Evolutionary conservation across 2,797 vertebrate genomes (phyloP), one percentile per base, ranked within the genome.

Genomic region (Trachurus trachurus): DNA sequence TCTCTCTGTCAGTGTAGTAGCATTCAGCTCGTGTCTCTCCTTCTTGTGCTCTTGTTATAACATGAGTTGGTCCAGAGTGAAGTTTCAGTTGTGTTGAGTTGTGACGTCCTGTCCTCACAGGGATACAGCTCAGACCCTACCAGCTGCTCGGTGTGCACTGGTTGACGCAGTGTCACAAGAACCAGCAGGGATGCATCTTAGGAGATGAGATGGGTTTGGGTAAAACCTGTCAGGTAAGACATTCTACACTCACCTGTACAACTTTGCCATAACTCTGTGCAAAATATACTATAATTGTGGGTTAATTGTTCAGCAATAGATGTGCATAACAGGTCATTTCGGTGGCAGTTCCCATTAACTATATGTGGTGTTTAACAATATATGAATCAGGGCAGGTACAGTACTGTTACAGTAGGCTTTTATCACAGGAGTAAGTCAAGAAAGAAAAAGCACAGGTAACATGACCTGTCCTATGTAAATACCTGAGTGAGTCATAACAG

Each of bases 141-240:
- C 98, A 99, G 86, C 78, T 97, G 81, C 95, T 96, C 19, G 98
- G 98, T 3, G 95, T 98, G 12, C 96, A 90, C 37, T 99, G 98
- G 97, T 87, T 99, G 0, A 89, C 90, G 1, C 90, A 94, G 47
- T 92, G 96, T 78, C 93, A 95, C 44, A 70, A 92, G 15, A 82
- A 84, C 80, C 96, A 96, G 79, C 93, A 91, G 59, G 98, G 98
- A 78, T 98, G 97, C 81, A 97, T 99, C 70, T 90, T 99, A 54
- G 97, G 96, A 4, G 98, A 99, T 62, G 98, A 99, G 91, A 99
- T 99, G 98, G 98, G 98, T 64, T 91, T 99, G 79, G 98, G 97
- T 0, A 99, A 99, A 93, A 99, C 98, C 76, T 99, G 98, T 71
- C 98, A 99, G 96, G 97, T 99, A 49, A 29, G 75, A 67, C 9